Evolutionary conservation across 2,888 invertebrate species (phyloP), one percentile per base, ranked within the genome.

Genomic region (Troides helena): DNA sequence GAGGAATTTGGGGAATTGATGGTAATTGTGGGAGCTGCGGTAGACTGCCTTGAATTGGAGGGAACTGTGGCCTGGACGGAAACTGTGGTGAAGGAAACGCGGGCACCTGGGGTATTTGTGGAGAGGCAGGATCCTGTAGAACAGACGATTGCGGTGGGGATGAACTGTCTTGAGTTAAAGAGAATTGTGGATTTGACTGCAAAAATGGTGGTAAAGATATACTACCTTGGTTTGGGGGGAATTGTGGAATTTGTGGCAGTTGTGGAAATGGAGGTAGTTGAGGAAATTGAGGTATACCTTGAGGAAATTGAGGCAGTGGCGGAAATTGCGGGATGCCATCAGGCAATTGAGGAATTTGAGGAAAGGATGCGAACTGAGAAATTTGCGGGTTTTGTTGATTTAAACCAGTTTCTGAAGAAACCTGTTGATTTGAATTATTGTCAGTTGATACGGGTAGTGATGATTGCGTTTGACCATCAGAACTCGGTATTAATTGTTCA

Each of bases 71-170:
- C 17, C 74, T 70, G 1, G 72, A 72, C 2, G 68, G 83, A 21
- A 79, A 73, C 61, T 75, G 77, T 0, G 84, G 80, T 17, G 59
- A 8, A 75, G 74, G n/a, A 57, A 67, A 53, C 4, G 25, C 25
- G 12, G 58, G 50, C 14, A 62, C 65, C 66, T 17, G 78, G 8
- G 18, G 18, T 12, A 14, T 50, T 50, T 50, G 50, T 50, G 14
- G 72, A 21, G 72, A 60, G 77, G 76, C 14, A 77, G 83, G 81
- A 23, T 75, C 68, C 68, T 79, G 80, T 21, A 84, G 83, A 23
- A 80, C 70, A n/a, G 67, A 65, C 39, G 76, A 73, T 18, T 71
- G 72, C 73, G 77, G 76, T 0, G 82, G 82, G 8, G 57, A 57
- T 21, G 57, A 57, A 23, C 21, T 21, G 12, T 0, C 21, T 57